These are phyloP conservation scores for Lates japonicus DNA, from an alignment of 2,797 vertebrate species.

Conservation along the genomic window DNA sequence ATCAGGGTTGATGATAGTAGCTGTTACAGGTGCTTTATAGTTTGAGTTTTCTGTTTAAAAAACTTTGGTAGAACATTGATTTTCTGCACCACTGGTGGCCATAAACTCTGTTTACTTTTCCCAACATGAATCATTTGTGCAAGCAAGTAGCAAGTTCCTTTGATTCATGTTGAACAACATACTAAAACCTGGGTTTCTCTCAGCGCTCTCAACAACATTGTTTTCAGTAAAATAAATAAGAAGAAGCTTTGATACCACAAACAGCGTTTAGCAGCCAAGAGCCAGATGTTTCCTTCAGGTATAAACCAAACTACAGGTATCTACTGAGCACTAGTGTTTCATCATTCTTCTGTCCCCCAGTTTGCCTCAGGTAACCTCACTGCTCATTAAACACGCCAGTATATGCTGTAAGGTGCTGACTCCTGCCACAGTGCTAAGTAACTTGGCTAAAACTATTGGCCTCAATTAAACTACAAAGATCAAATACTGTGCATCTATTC, in stretches of 20 bases:
- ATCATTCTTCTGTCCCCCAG: neutral
- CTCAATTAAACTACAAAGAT: neutral
- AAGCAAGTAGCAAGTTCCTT: neutral
- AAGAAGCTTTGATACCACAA: too few relatives aligned
- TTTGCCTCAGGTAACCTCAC: neutral
- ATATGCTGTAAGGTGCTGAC: neutral
- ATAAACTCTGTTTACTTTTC: neutral
- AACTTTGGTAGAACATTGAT: neutral
- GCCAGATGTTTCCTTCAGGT: neutral
- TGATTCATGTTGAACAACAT: too few relatives aligned
- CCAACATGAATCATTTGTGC: neutral
- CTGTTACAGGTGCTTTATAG: too few relatives aligned
- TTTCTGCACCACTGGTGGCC: neutral
- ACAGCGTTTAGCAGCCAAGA: too few relatives aligned
- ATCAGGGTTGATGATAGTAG: too few relatives aligned
- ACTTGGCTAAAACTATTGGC: neutral
- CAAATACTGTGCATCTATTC: neutral
- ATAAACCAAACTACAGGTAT: neutral
- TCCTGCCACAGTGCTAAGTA: neutral
- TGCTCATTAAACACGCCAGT: neutral
- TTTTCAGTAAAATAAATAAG: too few relatives aligned
- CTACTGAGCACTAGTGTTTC: neutral
- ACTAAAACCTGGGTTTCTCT: too few relatives aligned
- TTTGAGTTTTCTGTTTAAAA: too few relatives aligned
- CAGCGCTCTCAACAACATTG: too few relatives aligned